Percentiles rank a stretch among this genome's conserved stretches.
Evolutionary conservation across 2,113 vertebrate species (phyloP).

Genomic region (Anhinga anhinga): DNA sequence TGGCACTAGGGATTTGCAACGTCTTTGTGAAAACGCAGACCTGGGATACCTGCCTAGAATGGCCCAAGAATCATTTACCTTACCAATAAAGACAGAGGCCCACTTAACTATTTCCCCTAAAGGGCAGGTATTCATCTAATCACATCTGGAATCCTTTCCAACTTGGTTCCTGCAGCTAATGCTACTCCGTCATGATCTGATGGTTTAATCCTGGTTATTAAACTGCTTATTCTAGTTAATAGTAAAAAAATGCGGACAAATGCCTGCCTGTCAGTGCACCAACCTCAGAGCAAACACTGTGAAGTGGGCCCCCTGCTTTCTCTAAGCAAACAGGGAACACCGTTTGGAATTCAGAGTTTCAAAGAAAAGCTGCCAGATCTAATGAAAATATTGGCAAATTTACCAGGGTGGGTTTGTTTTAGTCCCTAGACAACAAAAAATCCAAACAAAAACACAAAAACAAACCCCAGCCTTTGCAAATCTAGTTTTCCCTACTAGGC

Average conservation of each 20-base stretch:
- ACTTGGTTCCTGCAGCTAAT: conserved; percentile 47
- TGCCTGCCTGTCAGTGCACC: conserved; percentile 32
- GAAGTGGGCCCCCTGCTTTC: conserved; percentile 8
- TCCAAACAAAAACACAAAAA: neutral
- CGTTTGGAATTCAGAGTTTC: neutral
- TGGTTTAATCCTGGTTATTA: conserved; percentile 71
- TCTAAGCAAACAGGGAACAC: conserved; percentile 10
- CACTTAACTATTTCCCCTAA: conserved; percentile 21
- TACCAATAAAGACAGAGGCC: conserved; percentile 12
- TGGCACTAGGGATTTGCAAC: neutral
- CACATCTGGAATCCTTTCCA: conserved; percentile 58
- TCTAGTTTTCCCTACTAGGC: neutral
- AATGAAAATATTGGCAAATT: conserved; percentile 43
- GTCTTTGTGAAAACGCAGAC: neutral
- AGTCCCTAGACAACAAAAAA: neutral
- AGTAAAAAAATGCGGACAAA: conserved; percentile 51
- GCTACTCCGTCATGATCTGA: conserved; percentile 59
- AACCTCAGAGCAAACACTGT: conserved; percentile 25
- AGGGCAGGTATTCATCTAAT: conserved; percentile 58
- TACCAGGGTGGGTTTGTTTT: neutral
- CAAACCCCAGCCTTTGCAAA: neutral
- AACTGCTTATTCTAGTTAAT: conserved; percentile 61
- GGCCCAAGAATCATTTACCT: conserved; percentile 26
- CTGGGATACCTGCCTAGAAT: conserved; percentile 6
- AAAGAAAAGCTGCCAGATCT: conserved; percentile 28